Conservation (phyloP, 2,888 invertebrate species). For the Netelia virgata region DNA sequence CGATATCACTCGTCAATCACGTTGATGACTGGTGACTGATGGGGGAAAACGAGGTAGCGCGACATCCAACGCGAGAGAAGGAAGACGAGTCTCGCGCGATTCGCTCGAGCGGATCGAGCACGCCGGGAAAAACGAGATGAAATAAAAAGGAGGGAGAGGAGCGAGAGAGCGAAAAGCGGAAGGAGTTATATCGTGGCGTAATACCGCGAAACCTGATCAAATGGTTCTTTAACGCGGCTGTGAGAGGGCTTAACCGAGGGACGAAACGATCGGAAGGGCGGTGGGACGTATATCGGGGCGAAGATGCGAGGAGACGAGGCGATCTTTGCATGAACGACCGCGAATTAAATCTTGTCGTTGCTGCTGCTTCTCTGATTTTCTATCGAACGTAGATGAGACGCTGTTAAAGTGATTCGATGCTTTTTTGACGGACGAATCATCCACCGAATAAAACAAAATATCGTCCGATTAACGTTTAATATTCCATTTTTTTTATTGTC, state of each 20-base stretch:
- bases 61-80: slow-evolving; percentile 67
- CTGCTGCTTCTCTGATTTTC: slow-evolving; percentile 45
- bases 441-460: neutral
- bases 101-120: slow-evolving; percentile 29
- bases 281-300: slow-evolving; percentile 59
- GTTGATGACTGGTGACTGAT: slow-evolving; percentile 80
- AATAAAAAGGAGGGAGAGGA: slow-evolving; percentile 25
- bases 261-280: slow-evolving; percentile 36
- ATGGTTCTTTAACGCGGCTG: slow-evolving; percentile 75
- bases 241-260: slow-evolving; percentile 50
- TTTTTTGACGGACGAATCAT: neutral
- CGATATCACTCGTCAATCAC: slow-evolving; percentile 84
- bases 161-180: slow-evolving; percentile 60
- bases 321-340: slow-evolving; percentile 76
- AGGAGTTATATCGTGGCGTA: slow-evolving; percentile 69
- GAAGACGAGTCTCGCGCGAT: slow-evolving; percentile 22
- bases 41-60: slow-evolving; percentile 50
- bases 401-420: neutral
- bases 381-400: neutral
- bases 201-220: slow-evolving; percentile 75
- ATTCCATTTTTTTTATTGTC: too few species aligned
- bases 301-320: slow-evolving; percentile 71
- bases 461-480: neutral
- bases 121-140: slow-evolving; percentile 34
- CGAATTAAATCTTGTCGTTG: slow-evolving; percentile 77